Base-by-base conservation (phyloP, 2,888 invertebrate species). In the Cataglyphis cursor region DNA sequence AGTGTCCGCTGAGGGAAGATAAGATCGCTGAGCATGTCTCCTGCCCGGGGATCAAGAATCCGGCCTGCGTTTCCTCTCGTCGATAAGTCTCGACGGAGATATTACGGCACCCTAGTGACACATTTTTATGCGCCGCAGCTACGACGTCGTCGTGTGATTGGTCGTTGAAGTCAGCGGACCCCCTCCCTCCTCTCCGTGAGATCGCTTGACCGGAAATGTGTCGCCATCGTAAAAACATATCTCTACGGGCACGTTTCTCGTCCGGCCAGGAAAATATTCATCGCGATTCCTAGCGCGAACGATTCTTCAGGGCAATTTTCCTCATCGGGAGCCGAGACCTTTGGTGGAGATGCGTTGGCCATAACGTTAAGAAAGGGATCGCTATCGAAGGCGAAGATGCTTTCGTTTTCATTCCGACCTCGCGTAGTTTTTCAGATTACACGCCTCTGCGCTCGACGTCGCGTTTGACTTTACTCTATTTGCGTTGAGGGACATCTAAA, bases 401-500 rank as follows among this genome's bases (percentile, higher is more conserved):
- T 41, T 12, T 41, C 41, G 35, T 41, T 38, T 28, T 75, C n/a
- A 15, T 28, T 62, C 9, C 51, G 78, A 38, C 18, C 38, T 41
- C 31, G 35, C 24, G n/a, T 31, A 65, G 59, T 82, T 76, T 76
- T 82, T 82, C 44, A 73, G 81, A 89, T 88, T 87, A 83, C 57
- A 41, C 61, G 81, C 59, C 72, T 80, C 78, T 59, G 28, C 82
- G 65, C 81, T 83, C 81, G 62, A 78, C 78, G 87, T 78, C 84
- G 88, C 85, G 88, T 87, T 88, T 85, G 88, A 87, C 89, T 91
- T 87, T 87, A 83, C 87, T 92, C 89, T 91, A 91, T 92, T 91
- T 92, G 88, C 91, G 91, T 93, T 94, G 92, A 94, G 93, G 93
- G 90, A 92, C 92, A 91, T 91, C 92, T 94, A 93, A 94, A 95